These are phyloP conservation scores for Paramisgurnus dabryanus DNA, from an alignment of 2,113 vertebrate species.

Conservation along the genomic window DNA sequence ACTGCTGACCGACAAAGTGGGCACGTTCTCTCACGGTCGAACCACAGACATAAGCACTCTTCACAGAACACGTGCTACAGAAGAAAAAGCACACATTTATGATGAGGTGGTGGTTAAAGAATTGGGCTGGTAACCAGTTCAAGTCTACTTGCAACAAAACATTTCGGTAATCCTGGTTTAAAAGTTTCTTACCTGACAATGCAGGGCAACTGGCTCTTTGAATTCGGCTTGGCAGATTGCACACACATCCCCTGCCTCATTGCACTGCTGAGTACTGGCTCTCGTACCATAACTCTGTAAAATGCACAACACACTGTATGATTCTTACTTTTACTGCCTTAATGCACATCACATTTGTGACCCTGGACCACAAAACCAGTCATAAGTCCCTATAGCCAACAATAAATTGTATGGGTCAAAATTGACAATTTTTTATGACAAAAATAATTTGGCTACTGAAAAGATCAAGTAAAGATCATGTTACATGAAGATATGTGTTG, in stretches of 20 bases:
- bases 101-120: not conserved
- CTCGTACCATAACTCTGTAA: conserved; percentile 87
- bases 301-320: conserved; percentile 10
- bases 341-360: not conserved
- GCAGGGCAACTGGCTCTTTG: conserved; percentile 88
- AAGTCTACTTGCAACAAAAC: no score
- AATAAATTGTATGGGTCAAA: no score
- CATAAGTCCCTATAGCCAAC: no score
- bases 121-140: no score
- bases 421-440: no score
- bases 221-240: conserved; percentile 96
- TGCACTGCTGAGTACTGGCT: conserved; percentile 93
- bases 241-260: conserved; percentile 90
- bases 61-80: conserved; percentile 95
- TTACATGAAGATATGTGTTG: no score
- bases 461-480: no score
- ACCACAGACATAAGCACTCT: conserved; percentile 95
- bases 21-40: conserved; percentile 92
- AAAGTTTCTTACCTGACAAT: conserved; percentile 87
- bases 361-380: no score
- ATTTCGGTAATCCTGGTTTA: not conserved
- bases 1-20: conserved; percentile 89
- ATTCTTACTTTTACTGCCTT: not conserved
- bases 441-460: no score
- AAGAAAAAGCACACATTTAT: conserved; percentile 34